These are phyloP conservation scores for Euspilapteryx auroguttella DNA, from an alignment of 2,888 invertebrate genomes.

Conservation along the genomic window DNA sequence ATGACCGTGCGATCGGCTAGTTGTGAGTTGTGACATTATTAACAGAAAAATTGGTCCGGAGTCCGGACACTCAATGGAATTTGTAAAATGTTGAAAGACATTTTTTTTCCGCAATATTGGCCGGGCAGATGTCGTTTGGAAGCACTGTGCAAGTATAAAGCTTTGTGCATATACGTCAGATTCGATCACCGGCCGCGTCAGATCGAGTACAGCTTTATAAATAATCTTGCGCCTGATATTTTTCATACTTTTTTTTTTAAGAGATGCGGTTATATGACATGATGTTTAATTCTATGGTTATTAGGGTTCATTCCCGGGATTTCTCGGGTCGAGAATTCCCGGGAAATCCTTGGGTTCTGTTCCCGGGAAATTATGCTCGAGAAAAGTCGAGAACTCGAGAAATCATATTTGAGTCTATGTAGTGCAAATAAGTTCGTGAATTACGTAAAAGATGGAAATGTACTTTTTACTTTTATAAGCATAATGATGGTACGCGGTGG, in stretches of 20 bases:
- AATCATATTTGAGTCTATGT: too few species aligned
- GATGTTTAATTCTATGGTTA: too few species aligned
- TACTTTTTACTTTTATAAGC: too few species aligned
- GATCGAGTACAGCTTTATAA: slow-evolving; percentile 41
- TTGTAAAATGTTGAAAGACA: too few species aligned
- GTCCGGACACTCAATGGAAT: slow-evolving; percentile 20
- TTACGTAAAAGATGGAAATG: too few species aligned
- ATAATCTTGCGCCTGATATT: slow-evolving; percentile 36
- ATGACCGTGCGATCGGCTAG: slow-evolving; percentile 15
- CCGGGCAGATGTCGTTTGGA: slow-evolving; percentile 39
- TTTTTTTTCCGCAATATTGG: slow-evolving; percentile 8
- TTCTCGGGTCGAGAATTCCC: too few species aligned
- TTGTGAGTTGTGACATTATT: slow-evolving; percentile 45
- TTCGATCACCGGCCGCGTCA: slow-evolving; percentile 44
- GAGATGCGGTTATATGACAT: slow-evolving; percentile 14
- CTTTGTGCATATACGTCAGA: slow-evolving; percentile 21
- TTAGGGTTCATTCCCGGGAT: too few species aligned
- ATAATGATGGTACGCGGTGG: too few species aligned
- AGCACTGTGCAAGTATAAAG: slow-evolving; percentile 3
- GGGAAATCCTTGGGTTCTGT: too few species aligned
- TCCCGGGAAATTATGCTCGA: too few species aligned
- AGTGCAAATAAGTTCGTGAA: too few species aligned
- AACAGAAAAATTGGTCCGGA: slow-evolving; percentile 50
- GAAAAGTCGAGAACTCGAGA: too few species aligned
- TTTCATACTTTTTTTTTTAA: slow-evolving; percentile 20